Evolutionary conservation across 1,140 invertebrate species (phyloP).

Genomic region (Paramacrobiotus metropolitanus): DNA sequence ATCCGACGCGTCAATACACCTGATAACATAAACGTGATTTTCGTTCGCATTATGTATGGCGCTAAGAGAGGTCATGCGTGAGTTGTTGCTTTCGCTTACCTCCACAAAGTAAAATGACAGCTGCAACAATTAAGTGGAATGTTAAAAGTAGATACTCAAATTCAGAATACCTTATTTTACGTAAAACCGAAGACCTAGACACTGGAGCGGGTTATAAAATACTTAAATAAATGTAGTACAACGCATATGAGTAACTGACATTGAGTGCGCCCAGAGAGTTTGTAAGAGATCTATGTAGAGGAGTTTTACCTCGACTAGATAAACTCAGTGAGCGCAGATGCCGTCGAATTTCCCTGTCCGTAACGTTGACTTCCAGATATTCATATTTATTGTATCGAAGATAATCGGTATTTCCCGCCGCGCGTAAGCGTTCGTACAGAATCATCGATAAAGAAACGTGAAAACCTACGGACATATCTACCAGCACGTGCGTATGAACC

Average conservation of each 20-base stretch:
- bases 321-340: neutral
- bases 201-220: neutral
- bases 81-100: too few relatives aligned
- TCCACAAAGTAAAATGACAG: too few relatives aligned
- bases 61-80: too few relatives aligned
- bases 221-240: neutral
- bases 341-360: neutral
- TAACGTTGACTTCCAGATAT: neutral
- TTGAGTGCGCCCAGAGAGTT: neutral
- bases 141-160: too few relatives aligned
- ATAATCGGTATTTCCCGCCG: neutral
- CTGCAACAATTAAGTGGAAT: too few relatives aligned
- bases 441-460: neutral
- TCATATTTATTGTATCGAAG: neutral
- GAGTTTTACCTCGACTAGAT: neutral
- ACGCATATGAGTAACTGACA: neutral
- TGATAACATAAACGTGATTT: too few relatives aligned
- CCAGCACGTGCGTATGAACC: neutral
- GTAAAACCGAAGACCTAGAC: neutral
- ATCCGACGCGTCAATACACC: too few relatives aligned
- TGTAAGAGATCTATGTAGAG: neutral
- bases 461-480: neutral
- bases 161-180: too few relatives aligned
- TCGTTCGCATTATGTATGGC: too few relatives aligned
- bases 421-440: neutral